These are phyloP conservation scores for Charadrius vociferus DNA, from an alignment of 2,113 vertebrate species.

Conservation along the genomic window DNA sequence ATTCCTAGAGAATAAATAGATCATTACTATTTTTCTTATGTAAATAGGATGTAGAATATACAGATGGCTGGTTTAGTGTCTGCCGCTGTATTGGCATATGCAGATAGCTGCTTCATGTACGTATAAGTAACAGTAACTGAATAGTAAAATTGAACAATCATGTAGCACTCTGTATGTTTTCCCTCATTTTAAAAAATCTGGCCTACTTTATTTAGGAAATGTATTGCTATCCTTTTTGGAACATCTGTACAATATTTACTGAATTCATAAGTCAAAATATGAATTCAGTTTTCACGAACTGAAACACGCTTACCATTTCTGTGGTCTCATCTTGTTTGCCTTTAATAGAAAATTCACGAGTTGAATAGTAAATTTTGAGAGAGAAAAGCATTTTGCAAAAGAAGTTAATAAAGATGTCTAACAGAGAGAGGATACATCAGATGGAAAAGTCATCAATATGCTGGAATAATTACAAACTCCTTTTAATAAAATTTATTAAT, in stretches of 20 bases:
- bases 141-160: neutral
- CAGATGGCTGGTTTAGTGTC: neutral
- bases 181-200: neutral
- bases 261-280: constrained; percentile 14
- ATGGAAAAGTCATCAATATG: neutral
- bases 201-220: neutral
- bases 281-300: neutral
- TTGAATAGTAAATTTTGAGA: neutral
- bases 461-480: neutral
- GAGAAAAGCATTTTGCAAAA: neutral
- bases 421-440: neutral
- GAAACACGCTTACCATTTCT: neutral
- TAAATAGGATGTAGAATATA: neutral
- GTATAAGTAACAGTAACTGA: neutral
- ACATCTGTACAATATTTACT: neutral
- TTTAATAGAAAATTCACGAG: neutral
- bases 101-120: neutral
- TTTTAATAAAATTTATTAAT: constrained; percentile 1
- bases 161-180: neutral
- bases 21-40: neutral
- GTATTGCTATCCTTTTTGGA: neutral
- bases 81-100: neutral
- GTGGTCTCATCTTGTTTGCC: neutral
- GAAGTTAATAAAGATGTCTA: neutral
- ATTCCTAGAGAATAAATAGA: neutral